phyloP scores from a whole-genome alignment of 2,888 invertebrate species.

The Hartigia nigra region DNA sequence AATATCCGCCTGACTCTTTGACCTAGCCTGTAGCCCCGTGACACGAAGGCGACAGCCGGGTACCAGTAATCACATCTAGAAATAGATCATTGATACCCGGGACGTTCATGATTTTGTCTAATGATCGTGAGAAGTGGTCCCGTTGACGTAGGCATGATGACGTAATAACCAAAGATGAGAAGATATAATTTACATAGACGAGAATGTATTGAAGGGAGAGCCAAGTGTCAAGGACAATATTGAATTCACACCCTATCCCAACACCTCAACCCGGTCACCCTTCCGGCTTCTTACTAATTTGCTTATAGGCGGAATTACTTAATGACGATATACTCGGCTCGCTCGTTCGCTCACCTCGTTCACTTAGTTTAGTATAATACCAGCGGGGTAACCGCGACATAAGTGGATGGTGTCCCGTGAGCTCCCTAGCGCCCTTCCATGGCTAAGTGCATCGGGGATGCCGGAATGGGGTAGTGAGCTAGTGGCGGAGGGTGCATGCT shows the following conservation, averaged over 20 bases:
- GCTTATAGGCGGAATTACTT: constrained; percentile 43
- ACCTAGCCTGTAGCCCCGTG: not conserved
- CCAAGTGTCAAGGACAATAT: not conserved
- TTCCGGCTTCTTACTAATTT: not conserved
- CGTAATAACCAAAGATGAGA: not conserved
- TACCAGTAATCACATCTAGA: not conserved
- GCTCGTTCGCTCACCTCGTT: constrained; percentile 46
- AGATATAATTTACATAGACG: not conserved
- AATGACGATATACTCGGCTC: constrained; percentile 42
- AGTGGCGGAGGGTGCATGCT: constrained; percentile 37
- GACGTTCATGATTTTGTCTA: not conserved
- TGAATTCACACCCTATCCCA: not conserved
- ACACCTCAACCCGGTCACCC: not conserved
- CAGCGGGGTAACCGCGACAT: constrained; percentile 49
- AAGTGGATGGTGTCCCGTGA: constrained; percentile 54
- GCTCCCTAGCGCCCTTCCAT: constrained; percentile 41
- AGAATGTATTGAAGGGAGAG: not conserved
- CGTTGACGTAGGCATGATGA: too few species aligned
- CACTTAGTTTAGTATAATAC: constrained; percentile 50
- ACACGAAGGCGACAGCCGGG: not conserved
- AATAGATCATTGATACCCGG: not conserved
- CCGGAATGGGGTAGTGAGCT: constrained; percentile 17
- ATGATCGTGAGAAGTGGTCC: not conserved
- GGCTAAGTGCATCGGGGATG: constrained; percentile 50
- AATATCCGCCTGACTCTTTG: constrained; percentile 45